Evolutionary conservation across 2,888 invertebrate species (phyloP), one percentile per base, ranked within the genome.

Genomic region (Caenorhabditis panamensis): DNA sequence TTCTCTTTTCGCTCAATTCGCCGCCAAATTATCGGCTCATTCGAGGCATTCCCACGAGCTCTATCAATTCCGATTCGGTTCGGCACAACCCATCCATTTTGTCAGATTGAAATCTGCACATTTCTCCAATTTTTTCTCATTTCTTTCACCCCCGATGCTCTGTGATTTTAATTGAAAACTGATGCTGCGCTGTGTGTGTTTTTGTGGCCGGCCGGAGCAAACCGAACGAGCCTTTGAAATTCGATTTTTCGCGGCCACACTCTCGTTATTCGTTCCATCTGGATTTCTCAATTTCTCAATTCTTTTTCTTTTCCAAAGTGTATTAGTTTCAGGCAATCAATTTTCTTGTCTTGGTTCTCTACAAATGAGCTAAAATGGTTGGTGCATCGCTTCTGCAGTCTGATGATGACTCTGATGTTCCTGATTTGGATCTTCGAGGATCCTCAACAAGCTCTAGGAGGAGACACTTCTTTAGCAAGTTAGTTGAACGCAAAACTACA

Each of bases 361-460:
- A n/a, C n/a, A n/a, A n/a, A n/a, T n/a, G n/a, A 41, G 6, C 41
- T 6, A 72, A 24, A 66, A 79, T 79, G 79, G 79, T 79, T 37
- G 79, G 79, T 13, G 73, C 61, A 18, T 75, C 73, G n/a, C 64
- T 79, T 58, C 59, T 79, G 3, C 79, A 79, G 31, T 79, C 79
- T 36, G 79, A 79, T 36, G 79, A 79, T 28, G 79, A 79, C 63
- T 79, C 79, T 36, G 79, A 79, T 44, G 79, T 79, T 20, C 79
- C 79, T 18, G 79, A 79, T 61, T 64, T 79, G 67, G 79, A 79
- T 49, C 49, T 79, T 13, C 47, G 79, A 9, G 67, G 71, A 16
- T 22, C 53, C 20, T 26, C 61, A 20, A 28, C 56, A 0, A 53
- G 22, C 37, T 72, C 64, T 1, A 59, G 75, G 51, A 59, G 75